Evolutionary conservation across 2,888 invertebrate species (phyloP), one percentile per base, ranked within the genome.

Genomic region (Ochropacha duplaris): DNA sequence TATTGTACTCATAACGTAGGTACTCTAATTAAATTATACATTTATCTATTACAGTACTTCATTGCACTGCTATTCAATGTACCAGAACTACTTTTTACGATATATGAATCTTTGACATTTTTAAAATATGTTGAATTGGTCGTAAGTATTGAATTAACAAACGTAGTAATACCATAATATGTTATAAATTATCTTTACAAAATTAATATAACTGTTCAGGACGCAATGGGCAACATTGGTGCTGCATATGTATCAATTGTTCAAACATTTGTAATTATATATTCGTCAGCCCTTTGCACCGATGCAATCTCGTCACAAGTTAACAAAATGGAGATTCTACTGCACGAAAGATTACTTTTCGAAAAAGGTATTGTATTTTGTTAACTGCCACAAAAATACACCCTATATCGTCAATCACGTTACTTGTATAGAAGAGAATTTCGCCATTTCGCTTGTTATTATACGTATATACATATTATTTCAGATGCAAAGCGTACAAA

Each of bases 211-310:
- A 34, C 52, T 59, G 59, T 4, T n/a, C 0, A 19, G 9, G 14
- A 14, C 36, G 22, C 5, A 24, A 24, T 24, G 5, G 24, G 3
- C 5, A 24, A 24, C 24, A 24, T 24, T 2, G 5, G 24, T 24
- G 24, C 57, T 4, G 59, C 50, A 1, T 62, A 59, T 26, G 50
- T 60, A 8, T 52, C 57, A 9, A 52, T 61, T 0, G 24, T 61
- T 6, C 58, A 66, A n/a, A 50, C 60, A 4, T 22, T 67, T 22
- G 22, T 60, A 5, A 16, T 65, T 5, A 57, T 64, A 11, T 65
- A 64, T 14, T 50, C 59, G 0, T 65, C 68, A 8, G 61, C 64
- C 0, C 51, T 65, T 8, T 58, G 57, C 14, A 62, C 68, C 9
- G 64, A 59, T 0, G 9, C 57, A 50, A 39, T 65, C 4, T 54